These are phyloP conservation scores for Erethizon dorsatum DNA, from an alignment of 2,797 vertebrate species.

Conservation along the genomic window DNA sequence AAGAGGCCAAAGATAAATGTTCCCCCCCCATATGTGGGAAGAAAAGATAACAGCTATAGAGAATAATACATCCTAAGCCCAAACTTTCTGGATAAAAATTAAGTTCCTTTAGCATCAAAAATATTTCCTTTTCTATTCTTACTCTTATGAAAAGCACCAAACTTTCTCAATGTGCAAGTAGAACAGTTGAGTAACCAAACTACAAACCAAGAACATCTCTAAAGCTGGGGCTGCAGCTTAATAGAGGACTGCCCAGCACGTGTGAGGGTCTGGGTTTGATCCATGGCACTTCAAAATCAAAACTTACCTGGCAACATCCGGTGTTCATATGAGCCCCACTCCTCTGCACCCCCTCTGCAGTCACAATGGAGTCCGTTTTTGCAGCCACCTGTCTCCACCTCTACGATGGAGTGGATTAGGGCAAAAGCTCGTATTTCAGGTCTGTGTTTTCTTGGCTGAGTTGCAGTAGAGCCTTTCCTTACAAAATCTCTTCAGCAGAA, in stretches of 20 bases:
- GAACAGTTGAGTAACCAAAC: conserved; percentile 9
- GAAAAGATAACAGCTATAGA: background rate
- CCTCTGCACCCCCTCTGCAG: background rate
- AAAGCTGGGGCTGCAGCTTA: background rate
- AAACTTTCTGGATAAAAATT: background rate
- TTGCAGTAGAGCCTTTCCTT: background rate
- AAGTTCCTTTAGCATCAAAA: background rate
- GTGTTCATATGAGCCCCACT: background rate
- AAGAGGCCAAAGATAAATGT: background rate
- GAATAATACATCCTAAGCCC: background rate
- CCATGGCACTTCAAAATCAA: background rate
- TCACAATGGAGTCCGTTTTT: background rate
- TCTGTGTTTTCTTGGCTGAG: background rate
- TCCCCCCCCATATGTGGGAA: background rate
- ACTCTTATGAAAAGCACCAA: background rate
- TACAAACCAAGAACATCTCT: background rate
- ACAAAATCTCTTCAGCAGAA: background rate
- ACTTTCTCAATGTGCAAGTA: background rate
- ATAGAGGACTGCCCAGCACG: background rate
- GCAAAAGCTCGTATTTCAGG: background rate
- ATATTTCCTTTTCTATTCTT: background rate
- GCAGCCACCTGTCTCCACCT: background rate
- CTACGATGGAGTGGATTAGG: background rate
- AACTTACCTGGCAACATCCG: background rate
- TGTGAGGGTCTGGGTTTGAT: background rate